Evolutionary conservation across 2,888 invertebrate genomes (phyloP), one percentile per base, ranked within the genome.

Genomic region (Drosophila meridiana): DNA sequence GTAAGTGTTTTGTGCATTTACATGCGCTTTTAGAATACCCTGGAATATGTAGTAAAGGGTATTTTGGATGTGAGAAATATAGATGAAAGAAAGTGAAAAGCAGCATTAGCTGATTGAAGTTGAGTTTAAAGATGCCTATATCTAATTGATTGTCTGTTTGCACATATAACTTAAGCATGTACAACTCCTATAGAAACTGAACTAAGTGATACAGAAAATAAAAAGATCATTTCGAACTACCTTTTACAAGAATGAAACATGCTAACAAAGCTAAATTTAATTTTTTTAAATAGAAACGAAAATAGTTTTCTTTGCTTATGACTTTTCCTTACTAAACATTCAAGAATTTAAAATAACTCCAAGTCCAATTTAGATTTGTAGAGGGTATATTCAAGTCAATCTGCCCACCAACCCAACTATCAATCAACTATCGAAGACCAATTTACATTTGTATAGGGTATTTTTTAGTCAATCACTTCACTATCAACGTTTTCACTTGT

Each of bases 1-100:
- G 42, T 56, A 36, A 71, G 50, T 73, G 47, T 61, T 64, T 70
- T 63, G 52, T 63, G 73, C 56, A 83, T 83, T 78, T 78, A 73
- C 73, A 76, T 78, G 58, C 58, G 58, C 45, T 36, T 45, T 36
- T 58, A 45, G 26, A 26, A 58, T 58, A 58, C 45, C 45, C 58
- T 34, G 5, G 34, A 26, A 26, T 34, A 2, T 6, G 3, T 4
- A 11, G 2, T 2, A 28, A 2, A 30, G 42, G 42, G n/a, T 56
- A 42, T 42, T 36, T 3, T 40, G 28, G 3, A 0, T 14, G 13
- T 4, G 34, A 0, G 4, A 8, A 8, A 2, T 9, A 2, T 1
- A 50, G 5, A 11, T 48, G 28, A 20, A 0, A 26, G 28, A 3
- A 11, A 28, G 47, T 6, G n/a, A 4, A 5, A 8, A 20, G 20